phyloP scores from a whole-genome alignment of 2,888 invertebrate species.

The Eurois occulta region DNA sequence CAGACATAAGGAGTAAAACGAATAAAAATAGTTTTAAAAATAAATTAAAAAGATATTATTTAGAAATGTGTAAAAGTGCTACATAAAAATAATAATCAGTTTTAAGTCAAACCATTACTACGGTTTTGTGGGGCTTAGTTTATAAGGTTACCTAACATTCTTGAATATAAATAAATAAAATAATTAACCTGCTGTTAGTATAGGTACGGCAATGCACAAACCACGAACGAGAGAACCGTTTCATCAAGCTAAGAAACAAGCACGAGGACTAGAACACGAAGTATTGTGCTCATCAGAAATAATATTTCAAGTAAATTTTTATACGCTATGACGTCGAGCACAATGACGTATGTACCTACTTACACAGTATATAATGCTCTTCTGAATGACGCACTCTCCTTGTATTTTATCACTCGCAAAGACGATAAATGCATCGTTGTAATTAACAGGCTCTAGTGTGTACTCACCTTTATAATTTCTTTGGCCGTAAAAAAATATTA shows the following conservation, averaged over 20 bases:
- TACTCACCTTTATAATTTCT: slow-evolving; percentile 43
- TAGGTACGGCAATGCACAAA: background rate
- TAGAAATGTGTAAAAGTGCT: too few relatives aligned
- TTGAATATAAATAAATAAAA: too few relatives aligned
- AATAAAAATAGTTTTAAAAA: too few relatives aligned
- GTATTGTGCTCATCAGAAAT: background rate
- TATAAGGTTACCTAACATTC: too few relatives aligned
- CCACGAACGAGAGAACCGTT: background rate
- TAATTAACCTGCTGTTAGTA: background rate
- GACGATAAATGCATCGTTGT: background rate
- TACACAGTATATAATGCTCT: background rate
- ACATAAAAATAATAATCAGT: too few relatives aligned
- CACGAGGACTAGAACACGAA: background rate
- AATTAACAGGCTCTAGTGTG: background rate
- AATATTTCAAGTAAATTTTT: background rate
- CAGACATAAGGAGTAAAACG: too few relatives aligned
- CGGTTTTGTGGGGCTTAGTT: too few relatives aligned
- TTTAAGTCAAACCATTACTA: too few relatives aligned
- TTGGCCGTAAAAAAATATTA: slow-evolving; percentile 49
- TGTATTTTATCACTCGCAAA: background rate
- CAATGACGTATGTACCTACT: background rate
- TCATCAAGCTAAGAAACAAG: background rate
- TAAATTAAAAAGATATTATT: too few relatives aligned
- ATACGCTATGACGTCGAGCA: background rate
- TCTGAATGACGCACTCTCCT: background rate